Percentiles rank a stretch among this genome's conserved stretches.
Evolutionary conservation across 2,797 vertebrate genomes (phyloP).

Genomic region (Synanceia verrucosa): DNA sequence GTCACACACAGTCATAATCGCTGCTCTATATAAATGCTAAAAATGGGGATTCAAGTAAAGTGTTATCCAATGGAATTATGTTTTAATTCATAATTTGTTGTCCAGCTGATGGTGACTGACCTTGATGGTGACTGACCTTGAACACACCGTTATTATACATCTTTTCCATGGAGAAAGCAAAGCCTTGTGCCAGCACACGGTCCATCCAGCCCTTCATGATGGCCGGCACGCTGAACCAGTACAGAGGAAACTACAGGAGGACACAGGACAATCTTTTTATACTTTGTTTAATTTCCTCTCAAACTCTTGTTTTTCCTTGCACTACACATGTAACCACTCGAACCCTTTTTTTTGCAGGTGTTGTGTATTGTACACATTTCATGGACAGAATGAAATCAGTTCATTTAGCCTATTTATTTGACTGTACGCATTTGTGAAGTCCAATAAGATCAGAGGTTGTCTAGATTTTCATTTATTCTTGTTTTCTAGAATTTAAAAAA

Average conservation of each 20-base stretch:
- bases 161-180: conserved; percentile 83
- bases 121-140: conserved; percentile 85
- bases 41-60: not conserved
- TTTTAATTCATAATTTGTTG: not conserved
- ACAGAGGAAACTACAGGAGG: conserved; percentile 87
- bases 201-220: conserved; percentile 95
- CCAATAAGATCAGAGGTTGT: no score
- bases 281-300: not conserved
- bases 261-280: not conserved
- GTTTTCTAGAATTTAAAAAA: no score
- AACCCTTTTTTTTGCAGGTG: no score
- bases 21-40: no score
- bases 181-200: conserved; percentile 88
- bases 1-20: no score
- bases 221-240: conserved; percentile 91
- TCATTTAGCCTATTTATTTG: no score
- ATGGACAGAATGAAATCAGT: no score
- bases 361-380: no score
- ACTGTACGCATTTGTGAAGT: no score
- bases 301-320: not conserved
- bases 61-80: not conserved
- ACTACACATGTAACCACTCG: no score
- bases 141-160: conserved; percentile 84
- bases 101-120: conserved; percentile 62
- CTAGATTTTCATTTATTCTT: no score